Evolutionary conservation across 2,888 invertebrate genomes (phyloP), one percentile per base, ranked within the genome.

Genomic region (Philaethria dido): DNA sequence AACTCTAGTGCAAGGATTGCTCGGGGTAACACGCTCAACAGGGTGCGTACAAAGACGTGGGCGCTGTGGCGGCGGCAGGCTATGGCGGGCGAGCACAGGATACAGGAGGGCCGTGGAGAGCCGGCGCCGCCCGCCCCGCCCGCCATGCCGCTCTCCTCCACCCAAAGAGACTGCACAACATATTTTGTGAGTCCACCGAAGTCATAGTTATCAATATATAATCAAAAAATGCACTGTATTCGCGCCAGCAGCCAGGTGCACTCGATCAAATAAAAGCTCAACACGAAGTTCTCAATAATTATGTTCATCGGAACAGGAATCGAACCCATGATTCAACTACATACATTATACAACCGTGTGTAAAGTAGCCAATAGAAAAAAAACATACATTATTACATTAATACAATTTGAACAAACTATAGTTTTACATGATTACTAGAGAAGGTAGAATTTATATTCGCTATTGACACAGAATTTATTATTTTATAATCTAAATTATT

Each of bases 101-200:
- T 83, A 85, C 83, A 84, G 63, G 80, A 77, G 6, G 75, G 73
- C 45, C 74, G 72, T 50, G 55, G 72, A 71, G 85, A 76, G 69
- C 83, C 76, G 73, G 69, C 78, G 69, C n/a, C n/a, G n/a, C n/a
- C n/a, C n/a, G n/a, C 9, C 48, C 16, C 50, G 29, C 82, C 84
- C 69, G 84, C 78, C 59, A 69, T 71, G 25, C 69, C 78, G 61
- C 78, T 81, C 71, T 94, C 94, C 77, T 94, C 94, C 88, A 92
- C 75, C 94, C 94, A 94, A 86, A 94, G 92, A 81, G 94, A 94
- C 94, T 94, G 93, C 79, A 75, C 79, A 79, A 76, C 69, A 77
- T 70, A 73, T 69, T 55, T 66, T 47, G 54, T 73, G 50, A 73
- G 36, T 67, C 69, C 68, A 70, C 36, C 55, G 16, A 57, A 36